phyloP scores from a whole-genome alignment of 2,113 vertebrate species.

The Axis porcinus region DNA sequence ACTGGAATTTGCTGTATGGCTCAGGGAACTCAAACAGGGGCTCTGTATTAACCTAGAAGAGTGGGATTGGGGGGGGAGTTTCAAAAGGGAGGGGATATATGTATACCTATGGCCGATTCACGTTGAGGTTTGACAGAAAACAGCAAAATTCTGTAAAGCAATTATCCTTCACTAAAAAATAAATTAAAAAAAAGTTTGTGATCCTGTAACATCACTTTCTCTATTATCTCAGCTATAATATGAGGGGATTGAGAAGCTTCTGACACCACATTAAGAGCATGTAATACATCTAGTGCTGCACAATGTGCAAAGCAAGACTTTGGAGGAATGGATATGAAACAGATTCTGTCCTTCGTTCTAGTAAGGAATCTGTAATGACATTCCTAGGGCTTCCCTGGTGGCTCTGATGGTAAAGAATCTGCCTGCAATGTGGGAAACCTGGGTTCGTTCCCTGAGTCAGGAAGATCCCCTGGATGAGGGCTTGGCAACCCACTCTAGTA shows the following conservation, averaged over 20 bases:
- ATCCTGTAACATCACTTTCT: slow-evolving; percentile 88
- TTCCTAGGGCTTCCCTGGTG: background rate
- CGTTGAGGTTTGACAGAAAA: background rate
- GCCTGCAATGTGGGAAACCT: background rate
- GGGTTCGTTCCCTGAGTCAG: background rate
- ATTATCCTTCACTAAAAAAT: background rate
- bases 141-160: background rate
- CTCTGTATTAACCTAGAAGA: background rate
- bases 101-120: background rate
- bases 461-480: background rate
- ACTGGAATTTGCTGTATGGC: background rate
- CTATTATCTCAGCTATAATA: slow-evolving; percentile 84
- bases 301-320: background rate
- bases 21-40: background rate
- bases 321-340: background rate
- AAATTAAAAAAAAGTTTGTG: slow-evolving; percentile 73
- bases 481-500: background rate
- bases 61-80: background rate
- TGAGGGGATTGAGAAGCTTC: slow-evolving; percentile 88
- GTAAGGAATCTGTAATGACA: background rate
- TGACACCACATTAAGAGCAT: slow-evolving; percentile 88
- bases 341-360: background rate
- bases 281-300: background rate
- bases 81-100: background rate
- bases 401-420: background rate